These are phyloP conservation scores for Sussaba pulchella DNA, from an alignment of 2,888 invertebrate species.

Conservation along the genomic window DNA sequence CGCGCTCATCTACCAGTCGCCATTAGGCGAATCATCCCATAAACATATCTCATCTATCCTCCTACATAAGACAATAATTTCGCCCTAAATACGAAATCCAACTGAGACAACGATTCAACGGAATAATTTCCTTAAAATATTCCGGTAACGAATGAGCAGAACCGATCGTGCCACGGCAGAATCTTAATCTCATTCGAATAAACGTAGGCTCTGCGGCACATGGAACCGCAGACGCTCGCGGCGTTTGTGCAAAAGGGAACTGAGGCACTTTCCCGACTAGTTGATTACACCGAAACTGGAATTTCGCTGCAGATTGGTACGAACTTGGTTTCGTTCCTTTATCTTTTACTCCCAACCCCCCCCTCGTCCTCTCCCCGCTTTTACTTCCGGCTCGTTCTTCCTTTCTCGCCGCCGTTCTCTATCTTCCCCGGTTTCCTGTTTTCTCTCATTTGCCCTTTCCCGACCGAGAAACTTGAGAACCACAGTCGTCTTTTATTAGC, in stretches of 20 bases:
- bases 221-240: slow-evolving; percentile 17
- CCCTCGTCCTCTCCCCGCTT: neutral
- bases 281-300: slow-evolving; percentile 57
- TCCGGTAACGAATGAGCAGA: slow-evolving; percentile 59
- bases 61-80: slow-evolving; percentile 1
- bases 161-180: slow-evolving; percentile 56
- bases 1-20: neutral
- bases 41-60: slow-evolving; percentile 6
- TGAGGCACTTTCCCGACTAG: slow-evolving; percentile 56
- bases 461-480: slow-evolving; percentile 40
- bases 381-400: slow-evolving; percentile 18
- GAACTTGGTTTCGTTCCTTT: slow-evolving; percentile 45
- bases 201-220: slow-evolving; percentile 39
- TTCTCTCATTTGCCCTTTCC: slow-evolving; percentile 41
- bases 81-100: neutral
- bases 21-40: slow-evolving; percentile 23
- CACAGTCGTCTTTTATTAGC: slow-evolving; percentile 42
- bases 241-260: slow-evolving; percentile 35
- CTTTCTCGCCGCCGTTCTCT: slow-evolving; percentile 8
- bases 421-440: slow-evolving; percentile 22
- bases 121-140: slow-evolving; percentile 61
- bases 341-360: no score
- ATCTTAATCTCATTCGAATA: slow-evolving; percentile 69
- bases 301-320: slow-evolving; percentile 52
- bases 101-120: neutral